phyloP scores from a whole-genome alignment of 2,113 vertebrate species.

The Macaca mulatta region DNA sequence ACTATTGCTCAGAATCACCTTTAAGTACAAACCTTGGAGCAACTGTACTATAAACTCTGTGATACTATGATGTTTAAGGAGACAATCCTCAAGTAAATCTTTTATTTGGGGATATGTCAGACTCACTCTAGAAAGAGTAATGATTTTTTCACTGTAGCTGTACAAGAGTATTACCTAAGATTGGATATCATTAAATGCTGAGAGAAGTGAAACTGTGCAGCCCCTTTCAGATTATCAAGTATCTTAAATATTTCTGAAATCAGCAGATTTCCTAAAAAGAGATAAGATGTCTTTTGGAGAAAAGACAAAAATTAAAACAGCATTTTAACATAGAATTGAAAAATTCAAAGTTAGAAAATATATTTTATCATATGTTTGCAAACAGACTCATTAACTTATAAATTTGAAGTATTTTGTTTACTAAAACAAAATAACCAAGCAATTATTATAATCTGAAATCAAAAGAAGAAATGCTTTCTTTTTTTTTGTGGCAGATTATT shows the following conservation, averaged over 20 bases:
- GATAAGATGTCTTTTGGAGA: not conserved
- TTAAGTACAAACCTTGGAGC: not conserved
- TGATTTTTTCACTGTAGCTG: not conserved
- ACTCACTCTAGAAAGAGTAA: slow-evolving; percentile 7
- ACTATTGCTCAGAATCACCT: slow-evolving; percentile 20
- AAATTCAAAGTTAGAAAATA: not conserved
- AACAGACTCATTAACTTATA: not conserved
- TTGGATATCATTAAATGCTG: slow-evolving; percentile 32
- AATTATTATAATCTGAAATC: slow-evolving; percentile 41
- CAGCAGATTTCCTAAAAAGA: slow-evolving; percentile 13
- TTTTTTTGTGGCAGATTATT: slow-evolving; percentile 6
- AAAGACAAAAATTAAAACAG: slow-evolving; percentile 43
- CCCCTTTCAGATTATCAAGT: slow-evolving; percentile 29
- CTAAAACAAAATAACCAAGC: slow-evolving; percentile 16
- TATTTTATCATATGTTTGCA: slow-evolving; percentile 6
- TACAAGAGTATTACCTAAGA: slow-evolving; percentile 2
- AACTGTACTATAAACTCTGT: not conserved
- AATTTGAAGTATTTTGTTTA: slow-evolving; percentile 16
- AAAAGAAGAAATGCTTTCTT: not conserved
- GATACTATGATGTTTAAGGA: not conserved
- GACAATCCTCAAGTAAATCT: not conserved
- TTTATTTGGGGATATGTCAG: slow-evolving; percentile 6
- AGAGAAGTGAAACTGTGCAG: slow-evolving; percentile 4
- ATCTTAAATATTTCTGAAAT: slow-evolving; percentile 46
- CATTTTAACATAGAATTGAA: slow-evolving; percentile 18